phyloP scores from a whole-genome alignment of 1,140 invertebrate genomes.

The Atta colombica region DNA sequence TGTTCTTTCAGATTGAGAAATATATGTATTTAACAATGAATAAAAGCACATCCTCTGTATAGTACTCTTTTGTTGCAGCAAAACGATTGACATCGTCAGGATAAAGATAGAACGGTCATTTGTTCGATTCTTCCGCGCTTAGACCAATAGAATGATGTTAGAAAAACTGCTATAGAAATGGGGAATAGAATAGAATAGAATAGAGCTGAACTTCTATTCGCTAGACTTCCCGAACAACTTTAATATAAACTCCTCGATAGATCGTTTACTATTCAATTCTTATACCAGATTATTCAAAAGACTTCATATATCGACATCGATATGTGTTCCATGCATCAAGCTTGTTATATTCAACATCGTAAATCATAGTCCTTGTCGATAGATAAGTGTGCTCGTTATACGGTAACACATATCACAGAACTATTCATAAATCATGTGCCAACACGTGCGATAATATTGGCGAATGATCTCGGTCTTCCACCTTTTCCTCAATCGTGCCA shows the following conservation, averaged over 20 bases:
- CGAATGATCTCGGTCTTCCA: background rate
- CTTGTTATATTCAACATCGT: background rate
- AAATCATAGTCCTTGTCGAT: slow-evolving; percentile 9
- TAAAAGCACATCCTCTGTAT: background rate
- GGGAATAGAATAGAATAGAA: background rate
- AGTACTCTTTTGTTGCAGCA: background rate
- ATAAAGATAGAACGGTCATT: background rate
- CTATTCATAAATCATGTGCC: slow-evolving; percentile 8
- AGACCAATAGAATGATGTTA: background rate
- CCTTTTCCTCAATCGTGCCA: slow-evolving; percentile 6
- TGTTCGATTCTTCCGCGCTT: background rate
- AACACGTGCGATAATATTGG: background rate
- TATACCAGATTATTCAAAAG: too few relatives aligned
- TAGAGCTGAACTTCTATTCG: background rate
- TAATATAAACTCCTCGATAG: background rate
- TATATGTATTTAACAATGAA: background rate
- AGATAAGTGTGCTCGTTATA: background rate
- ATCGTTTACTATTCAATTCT: background rate
- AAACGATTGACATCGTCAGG: background rate
- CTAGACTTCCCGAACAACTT: background rate
- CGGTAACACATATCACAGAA: background rate
- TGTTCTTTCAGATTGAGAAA: background rate
- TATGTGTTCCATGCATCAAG: too few relatives aligned
- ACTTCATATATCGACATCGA: background rate
- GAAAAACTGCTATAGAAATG: background rate